Evolutionary conservation across 2,888 invertebrate species (phyloP).

Genomic region (Heliconius hortense): DNA sequence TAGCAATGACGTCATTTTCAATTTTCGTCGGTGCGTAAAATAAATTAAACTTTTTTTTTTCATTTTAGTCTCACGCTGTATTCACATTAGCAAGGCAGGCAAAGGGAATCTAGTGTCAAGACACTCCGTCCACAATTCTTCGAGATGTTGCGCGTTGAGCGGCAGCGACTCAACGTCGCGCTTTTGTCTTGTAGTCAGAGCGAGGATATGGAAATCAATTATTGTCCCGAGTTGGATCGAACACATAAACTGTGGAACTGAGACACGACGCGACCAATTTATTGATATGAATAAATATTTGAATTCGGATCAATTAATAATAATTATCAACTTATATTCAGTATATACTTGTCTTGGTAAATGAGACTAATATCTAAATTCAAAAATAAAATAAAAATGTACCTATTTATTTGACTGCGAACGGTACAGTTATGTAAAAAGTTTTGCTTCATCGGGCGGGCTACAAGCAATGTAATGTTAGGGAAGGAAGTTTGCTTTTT

Average conservation of each 20-base stretch:
- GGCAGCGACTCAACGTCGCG: too few species aligned
- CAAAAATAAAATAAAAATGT: too few species aligned
- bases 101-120: not conserved
- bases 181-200: too few species aligned
- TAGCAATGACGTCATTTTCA: conserved; percentile 20
- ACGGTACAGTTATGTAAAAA: not conserved
- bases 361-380: too few species aligned
- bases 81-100: not conserved
- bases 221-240: too few species aligned
- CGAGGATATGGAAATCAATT: too few species aligned
- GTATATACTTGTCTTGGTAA: too few species aligned
- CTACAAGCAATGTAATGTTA: not conserved
- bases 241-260: too few species aligned
- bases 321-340: not conserved
- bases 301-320: not conserved
- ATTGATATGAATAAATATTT: not conserved
- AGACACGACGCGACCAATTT: not conserved
- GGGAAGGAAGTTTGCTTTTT: not conserved
- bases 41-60: not conserved
- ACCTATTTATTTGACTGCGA: too few species aligned
- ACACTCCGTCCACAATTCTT: not conserved
- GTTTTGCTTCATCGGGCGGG: not conserved
- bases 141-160: not conserved
- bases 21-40: conserved; percentile 14
- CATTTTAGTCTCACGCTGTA: not conserved